Evolutionary conservation across 2,888 invertebrate species (phyloP).

Genomic region (Drosophila longiperda): DNA sequence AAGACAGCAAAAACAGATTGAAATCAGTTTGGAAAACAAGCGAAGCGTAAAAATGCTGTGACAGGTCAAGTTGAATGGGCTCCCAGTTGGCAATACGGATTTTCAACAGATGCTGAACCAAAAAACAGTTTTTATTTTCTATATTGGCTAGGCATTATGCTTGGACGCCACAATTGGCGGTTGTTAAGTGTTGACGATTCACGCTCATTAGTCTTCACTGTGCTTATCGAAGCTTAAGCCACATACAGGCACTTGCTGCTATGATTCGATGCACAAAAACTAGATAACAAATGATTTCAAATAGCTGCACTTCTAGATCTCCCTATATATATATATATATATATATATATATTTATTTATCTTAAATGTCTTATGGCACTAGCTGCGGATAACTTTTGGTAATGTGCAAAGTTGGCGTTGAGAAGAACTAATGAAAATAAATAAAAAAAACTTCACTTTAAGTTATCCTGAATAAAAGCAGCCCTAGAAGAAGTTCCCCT

Average conservation of each 20-base stretch:
- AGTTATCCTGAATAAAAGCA: neutral
- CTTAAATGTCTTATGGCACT: neutral
- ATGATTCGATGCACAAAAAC: neutral
- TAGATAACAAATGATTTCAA: neutral
- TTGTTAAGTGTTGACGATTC: conserved; percentile 28
- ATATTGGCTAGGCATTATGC: conserved; percentile 1
- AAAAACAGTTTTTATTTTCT: neutral
- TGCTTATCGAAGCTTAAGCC: conserved; percentile 35
- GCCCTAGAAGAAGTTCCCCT: neutral
- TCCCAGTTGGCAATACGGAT: conserved; percentile 19
- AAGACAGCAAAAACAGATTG: conserved; percentile 78
- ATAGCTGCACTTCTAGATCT: neutral
- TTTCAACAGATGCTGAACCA: neutral
- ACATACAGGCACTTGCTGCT: neutral
- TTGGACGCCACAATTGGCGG: neutral
- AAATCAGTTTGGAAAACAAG: conserved; percentile 80
- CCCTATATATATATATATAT: neutral
- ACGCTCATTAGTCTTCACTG: conserved; percentile 57
- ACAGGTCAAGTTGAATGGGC: conserved; percentile 21
- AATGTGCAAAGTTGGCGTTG: neutral
- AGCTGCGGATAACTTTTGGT: neutral
- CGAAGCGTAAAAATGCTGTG: conserved; percentile 81
- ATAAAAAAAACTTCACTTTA: neutral
- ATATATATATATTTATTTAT: neutral
- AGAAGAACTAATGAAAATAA: neutral